Base-by-base conservation (phyloP, 2,113 vertebrate genomes). In the Callocephalon fimbriatum region DNA sequence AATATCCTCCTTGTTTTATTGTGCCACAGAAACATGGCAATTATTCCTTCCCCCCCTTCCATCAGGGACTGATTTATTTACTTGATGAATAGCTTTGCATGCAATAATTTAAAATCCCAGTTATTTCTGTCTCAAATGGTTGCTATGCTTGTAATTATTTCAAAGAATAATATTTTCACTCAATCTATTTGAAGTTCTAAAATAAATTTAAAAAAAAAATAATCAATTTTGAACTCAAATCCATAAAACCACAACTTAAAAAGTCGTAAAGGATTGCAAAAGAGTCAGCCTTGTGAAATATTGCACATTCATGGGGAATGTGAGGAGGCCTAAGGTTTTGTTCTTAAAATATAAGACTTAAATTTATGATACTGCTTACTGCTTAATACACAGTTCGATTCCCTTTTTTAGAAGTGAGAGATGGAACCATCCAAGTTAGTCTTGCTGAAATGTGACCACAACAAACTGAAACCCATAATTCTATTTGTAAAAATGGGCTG, bases 141-240 rank as follows among this genome's bases (percentile, higher is more conserved):
- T 72, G 65, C 88, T 82, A 72, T 32, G 51, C 44, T 95, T 96
- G n/a, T 75, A 95, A 93, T 88, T 86, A 95, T 84, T 96, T 93
- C 72, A 83, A 86, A 88, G 62, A 93, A 80, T 63, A 95, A 85
- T 84, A 91, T 73, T 92, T 95, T 89, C 91, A 86, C 59, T 42
- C 86, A 50, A 88, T 84, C 37, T 85, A 88, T 86, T 67, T 74
- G 51, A 86, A 90, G 79, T 84, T 72, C 74, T n/a, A 35, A 58
- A 58, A 58, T 35, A 58, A 56, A 56, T 26, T 15, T n/a, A 56
- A 74, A 38, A 38, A 38, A 38, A 95, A 70, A 37, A 19, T 21
- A 14, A 73, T 18, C 27, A 31, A n/a, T 37, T 96, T 93, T 79
- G 10, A 92, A 76, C 35, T 68, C 26, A 67, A 63, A 92, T 84